Conservation (phyloP, 2,888 invertebrate genomes). For the Sinhomidia bicolor region DNA sequence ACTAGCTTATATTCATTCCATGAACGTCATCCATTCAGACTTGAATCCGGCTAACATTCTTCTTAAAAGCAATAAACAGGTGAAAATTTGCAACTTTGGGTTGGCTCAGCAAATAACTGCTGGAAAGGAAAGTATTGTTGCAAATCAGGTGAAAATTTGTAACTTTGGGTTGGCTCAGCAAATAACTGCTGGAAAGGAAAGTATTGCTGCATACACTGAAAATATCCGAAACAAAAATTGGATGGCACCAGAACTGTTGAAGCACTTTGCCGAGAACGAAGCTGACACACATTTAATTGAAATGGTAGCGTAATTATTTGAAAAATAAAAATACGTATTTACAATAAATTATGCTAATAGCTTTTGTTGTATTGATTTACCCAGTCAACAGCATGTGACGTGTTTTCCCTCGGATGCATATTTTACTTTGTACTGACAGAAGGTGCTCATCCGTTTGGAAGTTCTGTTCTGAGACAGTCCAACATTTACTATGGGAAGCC, state of each 20-base stretch:
- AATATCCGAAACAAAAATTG: too few species aligned
- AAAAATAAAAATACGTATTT: not conserved
- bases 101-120: constrained; percentile 96
- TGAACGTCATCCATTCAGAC: constrained; percentile 98
- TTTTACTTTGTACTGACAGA: constrained; percentile 96
- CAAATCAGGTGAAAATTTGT: constrained; percentile 97
- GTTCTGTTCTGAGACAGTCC: too few species aligned
- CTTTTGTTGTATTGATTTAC: not conserved
- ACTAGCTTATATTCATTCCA: constrained; percentile 94
- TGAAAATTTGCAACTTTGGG: constrained; percentile 99
- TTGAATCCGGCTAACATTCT: constrained; percentile 99
- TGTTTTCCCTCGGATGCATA: constrained; percentile 98
- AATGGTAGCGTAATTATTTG: not conserved
- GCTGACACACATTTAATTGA: too few species aligned
- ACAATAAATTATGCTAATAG: not conserved
- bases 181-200: constrained; percentile 88
- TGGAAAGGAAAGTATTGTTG: constrained; percentile 84
- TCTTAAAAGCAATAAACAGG: constrained; percentile 87
- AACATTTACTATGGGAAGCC: too few species aligned
- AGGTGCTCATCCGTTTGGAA: constrained; percentile 97
- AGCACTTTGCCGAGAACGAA: too few species aligned
- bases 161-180: constrained; percentile 92
- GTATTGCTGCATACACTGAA: too few species aligned
- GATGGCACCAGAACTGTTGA: constrained; percentile 98
- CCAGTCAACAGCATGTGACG: constrained; percentile 87